A percentile compares a stretch with the other conserved stretches of the same genome.
Evolutionary conservation across 2,888 invertebrate species (phyloP).

Genomic region (Plagodis dolabraria): DNA sequence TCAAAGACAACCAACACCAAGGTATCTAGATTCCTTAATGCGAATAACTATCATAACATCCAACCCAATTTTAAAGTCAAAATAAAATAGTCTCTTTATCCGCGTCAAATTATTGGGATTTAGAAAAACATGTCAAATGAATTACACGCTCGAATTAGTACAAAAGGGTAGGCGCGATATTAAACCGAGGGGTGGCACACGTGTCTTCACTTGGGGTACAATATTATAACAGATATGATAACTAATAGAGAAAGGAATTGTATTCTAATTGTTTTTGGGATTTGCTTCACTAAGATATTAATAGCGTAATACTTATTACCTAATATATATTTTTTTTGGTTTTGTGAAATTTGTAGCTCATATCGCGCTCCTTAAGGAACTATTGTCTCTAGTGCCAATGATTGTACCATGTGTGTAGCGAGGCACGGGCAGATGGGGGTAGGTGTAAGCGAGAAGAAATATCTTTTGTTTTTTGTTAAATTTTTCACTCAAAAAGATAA

Average conservation of each 20-base stretch:
- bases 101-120: slow-evolving; percentile 78
- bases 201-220: slow-evolving; percentile 58
- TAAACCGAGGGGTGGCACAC: slow-evolving; percentile 59
- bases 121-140: slow-evolving; percentile 78
- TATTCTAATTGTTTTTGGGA: slow-evolving; percentile 47
- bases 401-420: too few species aligned
- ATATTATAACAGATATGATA: slow-evolving; percentile 81
- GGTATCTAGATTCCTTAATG: too few species aligned
- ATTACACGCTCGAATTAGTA: slow-evolving; percentile 80
- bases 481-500: too few species aligned
- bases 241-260: slow-evolving; percentile 48
- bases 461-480: too few species aligned
- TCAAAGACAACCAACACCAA: too few species aligned
- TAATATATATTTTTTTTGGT: too few species aligned
- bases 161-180: slow-evolving; percentile 53
- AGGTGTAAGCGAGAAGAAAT: too few species aligned
- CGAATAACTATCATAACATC: not conserved
- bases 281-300: slow-evolving; percentile 13
- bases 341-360: too few species aligned
- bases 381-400: too few species aligned
- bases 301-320: too few species aligned
- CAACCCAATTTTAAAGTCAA: slow-evolving; percentile 33
- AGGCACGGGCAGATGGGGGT: too few species aligned
- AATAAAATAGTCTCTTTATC: slow-evolving; percentile 51
- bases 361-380: too few species aligned